Percentiles rank a stretch among this genome's conserved stretches.
These are phyloP conservation scores for Orientallactaga sibirica DNA, from an alignment of 2,797 vertebrate genomes.

Conservation along the genomic window DNA sequence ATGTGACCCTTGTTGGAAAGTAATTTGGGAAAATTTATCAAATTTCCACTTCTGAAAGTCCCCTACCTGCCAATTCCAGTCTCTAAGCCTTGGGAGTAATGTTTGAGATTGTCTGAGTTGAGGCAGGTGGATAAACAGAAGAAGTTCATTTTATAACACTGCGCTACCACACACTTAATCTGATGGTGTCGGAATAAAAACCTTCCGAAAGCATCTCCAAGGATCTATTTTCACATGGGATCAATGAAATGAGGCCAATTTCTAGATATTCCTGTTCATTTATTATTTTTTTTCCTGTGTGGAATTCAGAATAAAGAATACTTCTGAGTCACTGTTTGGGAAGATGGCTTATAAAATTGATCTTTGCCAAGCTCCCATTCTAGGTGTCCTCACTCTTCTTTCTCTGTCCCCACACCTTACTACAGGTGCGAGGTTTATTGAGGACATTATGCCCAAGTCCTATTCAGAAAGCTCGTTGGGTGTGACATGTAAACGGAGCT, in stretches of 20 bases:
- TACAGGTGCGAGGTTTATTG: constrained; percentile 64
- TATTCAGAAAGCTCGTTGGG: constrained; percentile 44
- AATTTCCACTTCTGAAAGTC: constrained; percentile 49
- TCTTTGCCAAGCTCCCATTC: neutral
- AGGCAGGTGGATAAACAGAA: neutral
- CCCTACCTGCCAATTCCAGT: neutral
- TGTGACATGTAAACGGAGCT: constrained; percentile 57
- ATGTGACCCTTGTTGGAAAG: neutral
- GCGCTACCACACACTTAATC: neutral
- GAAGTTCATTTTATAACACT: neutral
- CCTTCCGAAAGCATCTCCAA: constrained; percentile 12
- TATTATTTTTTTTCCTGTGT: neutral
- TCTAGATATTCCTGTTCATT: neutral
- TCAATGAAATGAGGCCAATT: neutral
- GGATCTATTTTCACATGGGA: neutral
- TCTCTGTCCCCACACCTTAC: constrained; percentile 49
- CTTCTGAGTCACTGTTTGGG: neutral
- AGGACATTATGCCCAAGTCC: constrained; percentile 56
- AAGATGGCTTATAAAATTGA: constrained; percentile 7
- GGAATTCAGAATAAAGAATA: constrained; percentile 66
- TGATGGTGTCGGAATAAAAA: neutral
- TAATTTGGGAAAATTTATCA: constrained; percentile 4
- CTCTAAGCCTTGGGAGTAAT: neutral
- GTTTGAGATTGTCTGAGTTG: neutral
- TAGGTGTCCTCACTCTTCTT: accelerated